These are phyloP conservation scores for Istiophorus platypterus DNA, from an alignment of 2,113 vertebrate species.

Conservation along the genomic window DNA sequence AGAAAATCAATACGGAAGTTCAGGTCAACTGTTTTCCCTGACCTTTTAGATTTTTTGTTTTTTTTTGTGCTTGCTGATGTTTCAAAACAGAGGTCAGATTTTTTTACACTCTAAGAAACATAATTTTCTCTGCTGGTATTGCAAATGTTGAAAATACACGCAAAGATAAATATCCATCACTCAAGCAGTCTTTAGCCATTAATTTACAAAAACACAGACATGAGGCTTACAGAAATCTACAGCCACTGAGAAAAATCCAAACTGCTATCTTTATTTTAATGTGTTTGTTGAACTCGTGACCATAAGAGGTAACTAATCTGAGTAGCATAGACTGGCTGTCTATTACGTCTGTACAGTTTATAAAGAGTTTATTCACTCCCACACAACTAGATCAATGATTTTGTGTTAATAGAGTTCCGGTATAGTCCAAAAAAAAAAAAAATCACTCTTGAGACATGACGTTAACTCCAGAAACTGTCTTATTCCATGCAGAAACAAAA, in stretches of 20 bases:
- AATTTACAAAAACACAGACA: neutral
- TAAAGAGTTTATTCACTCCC: neutral
- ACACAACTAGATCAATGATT: neutral
- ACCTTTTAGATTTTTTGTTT: conserved; percentile 34
- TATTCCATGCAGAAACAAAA: neutral
- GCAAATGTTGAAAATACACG: neutral
- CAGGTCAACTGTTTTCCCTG: conserved; percentile 49
- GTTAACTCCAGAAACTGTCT: neutral
- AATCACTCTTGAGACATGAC: neutral
- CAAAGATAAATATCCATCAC: neutral
- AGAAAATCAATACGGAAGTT: conserved; percentile 61
- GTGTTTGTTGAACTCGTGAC: too few species aligned
- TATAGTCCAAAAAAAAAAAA: neutral
- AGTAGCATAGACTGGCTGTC: neutral
- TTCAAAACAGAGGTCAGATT: neutral
- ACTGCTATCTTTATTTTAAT: neutral
- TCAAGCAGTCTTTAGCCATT: neutral
- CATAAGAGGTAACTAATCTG: neutral
- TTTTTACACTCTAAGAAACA: conserved; percentile 11
- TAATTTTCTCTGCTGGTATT: neutral
- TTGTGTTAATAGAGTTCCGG: neutral
- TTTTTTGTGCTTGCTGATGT: conserved; percentile 19
- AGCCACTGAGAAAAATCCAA: neutral
- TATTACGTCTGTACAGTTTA: neutral
- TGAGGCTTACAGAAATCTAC: neutral